Conservation (phyloP, 2,113 vertebrate species). For the Chinchilla lanigera region DNA sequence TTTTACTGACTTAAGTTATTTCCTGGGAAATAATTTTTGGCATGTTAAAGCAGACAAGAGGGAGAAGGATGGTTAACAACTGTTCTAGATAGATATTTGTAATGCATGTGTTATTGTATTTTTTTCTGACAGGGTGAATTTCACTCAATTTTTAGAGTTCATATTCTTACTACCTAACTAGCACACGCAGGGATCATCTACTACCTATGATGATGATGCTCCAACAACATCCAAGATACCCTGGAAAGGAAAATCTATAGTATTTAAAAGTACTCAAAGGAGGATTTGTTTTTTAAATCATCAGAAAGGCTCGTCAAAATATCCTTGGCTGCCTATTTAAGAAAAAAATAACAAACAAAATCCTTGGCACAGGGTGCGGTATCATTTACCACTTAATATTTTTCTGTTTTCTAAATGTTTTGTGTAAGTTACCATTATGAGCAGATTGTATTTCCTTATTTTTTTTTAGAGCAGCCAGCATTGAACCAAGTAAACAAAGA, state of each 20-base stretch:
- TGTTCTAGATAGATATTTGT: neutral
- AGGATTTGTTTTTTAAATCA: conserved; percentile 8
- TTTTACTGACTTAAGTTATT: neutral
- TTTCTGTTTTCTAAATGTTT: conserved; percentile 54
- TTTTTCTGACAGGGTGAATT: neutral
- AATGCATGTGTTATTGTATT: neutral
- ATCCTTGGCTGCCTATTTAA: conserved; percentile 14
- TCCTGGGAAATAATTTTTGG: conserved; percentile 17
- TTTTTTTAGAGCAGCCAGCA: neutral
- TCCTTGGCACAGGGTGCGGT: conserved; percentile 9
- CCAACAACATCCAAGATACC: neutral
- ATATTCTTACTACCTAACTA: conserved; percentile 35
- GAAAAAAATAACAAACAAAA: conserved; percentile 3
- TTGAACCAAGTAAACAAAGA: conserved; percentile 17
- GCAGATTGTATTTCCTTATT: neutral
- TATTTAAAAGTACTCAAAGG: conserved; percentile 22
- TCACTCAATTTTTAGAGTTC: neutral
- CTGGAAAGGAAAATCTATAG: conserved; percentile 30
- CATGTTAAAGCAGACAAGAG: neutral
- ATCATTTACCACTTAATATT: neutral
- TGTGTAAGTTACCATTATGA: conserved; percentile 33
- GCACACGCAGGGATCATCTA: neutral
- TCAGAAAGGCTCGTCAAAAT: conserved; percentile 48
- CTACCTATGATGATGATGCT: neutral
- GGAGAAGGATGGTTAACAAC: neutral